Evolutionary conservation across 1,140 invertebrate species (phyloP).

Genomic region (Drosophila arawakana): DNA sequence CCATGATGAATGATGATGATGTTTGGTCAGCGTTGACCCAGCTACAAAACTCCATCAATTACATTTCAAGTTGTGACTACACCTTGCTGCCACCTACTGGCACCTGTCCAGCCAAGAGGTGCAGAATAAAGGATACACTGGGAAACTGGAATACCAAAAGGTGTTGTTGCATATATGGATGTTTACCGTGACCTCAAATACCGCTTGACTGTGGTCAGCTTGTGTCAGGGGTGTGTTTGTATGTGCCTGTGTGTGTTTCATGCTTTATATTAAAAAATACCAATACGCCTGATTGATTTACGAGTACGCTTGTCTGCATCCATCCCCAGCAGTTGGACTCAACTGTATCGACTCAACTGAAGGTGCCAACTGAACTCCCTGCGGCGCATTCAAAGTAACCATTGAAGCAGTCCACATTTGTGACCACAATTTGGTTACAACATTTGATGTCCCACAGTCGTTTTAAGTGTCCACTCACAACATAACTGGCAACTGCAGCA

Average conservation of each 20-base stretch:
- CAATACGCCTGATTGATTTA: constrained; percentile 74
- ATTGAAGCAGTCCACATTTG: constrained; percentile 28
- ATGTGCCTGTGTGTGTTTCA: constrained; percentile 27
- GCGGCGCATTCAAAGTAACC: constrained; percentile 46
- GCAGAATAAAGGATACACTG: constrained; percentile 4
- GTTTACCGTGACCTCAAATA: constrained; percentile 34
- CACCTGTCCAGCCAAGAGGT: constrained; percentile 1
- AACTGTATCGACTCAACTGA: no score
- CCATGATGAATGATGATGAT: constrained; percentile 46
- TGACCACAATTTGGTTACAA: constrained; percentile 3
- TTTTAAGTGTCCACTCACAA: constrained; percentile 6
- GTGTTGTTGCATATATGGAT: constrained; percentile 43
- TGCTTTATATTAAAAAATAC: constrained; percentile 69
- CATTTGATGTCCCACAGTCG: constrained; percentile 23
- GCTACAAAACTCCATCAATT: constrained; percentile 44
- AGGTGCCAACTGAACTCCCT: constrained; percentile 32
- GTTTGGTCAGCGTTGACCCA: constrained; percentile 42
- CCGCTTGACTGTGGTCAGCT: constrained; percentile 5
- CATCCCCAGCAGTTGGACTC: constrained; percentile 12
- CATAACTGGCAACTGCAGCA: neutral
- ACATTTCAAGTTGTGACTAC: constrained; percentile 23
- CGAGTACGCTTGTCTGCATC: constrained; percentile 45
- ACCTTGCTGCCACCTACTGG: neutral
- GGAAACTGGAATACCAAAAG: neutral
- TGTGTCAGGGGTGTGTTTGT: constrained; percentile 18